A percentile compares a stretch with the other conserved stretches of the same genome.
phyloP scores from a whole-genome alignment of 2,888 invertebrate species.

The Smittia aterrima region DNA sequence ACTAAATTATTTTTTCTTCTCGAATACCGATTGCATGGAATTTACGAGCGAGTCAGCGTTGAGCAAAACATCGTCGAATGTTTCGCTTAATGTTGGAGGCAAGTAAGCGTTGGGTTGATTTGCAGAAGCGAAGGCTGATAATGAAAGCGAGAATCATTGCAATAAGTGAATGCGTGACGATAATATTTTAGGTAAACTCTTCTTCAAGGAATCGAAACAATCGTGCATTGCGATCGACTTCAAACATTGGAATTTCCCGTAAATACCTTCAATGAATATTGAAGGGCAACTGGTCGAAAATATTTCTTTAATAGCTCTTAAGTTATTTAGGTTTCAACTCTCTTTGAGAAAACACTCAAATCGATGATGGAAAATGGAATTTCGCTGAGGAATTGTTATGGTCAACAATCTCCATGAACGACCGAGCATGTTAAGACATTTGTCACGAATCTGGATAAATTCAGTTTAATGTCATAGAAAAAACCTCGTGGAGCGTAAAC shows the following conservation, averaged over 20 bases:
- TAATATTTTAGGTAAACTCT: not conserved
- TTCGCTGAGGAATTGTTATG: too few relatives aligned
- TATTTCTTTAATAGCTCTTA: not conserved
- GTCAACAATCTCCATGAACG: too few relatives aligned
- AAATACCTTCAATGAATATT: too few relatives aligned
- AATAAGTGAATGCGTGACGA: not conserved
- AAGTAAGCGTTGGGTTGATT: not conserved
- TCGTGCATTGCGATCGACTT: not conserved
- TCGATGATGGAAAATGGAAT: not conserved
- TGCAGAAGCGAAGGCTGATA: not conserved
- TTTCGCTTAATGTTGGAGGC: not conserved
- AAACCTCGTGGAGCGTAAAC: too few relatives aligned
- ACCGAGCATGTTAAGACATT: too few relatives aligned
- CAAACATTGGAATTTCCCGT: not conserved
- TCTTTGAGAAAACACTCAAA: too few relatives aligned
- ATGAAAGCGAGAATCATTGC: not conserved
- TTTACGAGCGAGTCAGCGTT: conserved; percentile 14
- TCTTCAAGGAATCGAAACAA: not conserved
- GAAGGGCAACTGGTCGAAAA: not conserved
- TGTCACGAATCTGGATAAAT: too few relatives aligned
- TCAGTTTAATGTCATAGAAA: too few relatives aligned
- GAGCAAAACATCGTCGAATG: not conserved
- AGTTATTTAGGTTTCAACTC: not conserved
- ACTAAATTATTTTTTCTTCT: conserved; percentile 33
- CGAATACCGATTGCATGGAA: conserved; percentile 21